Conservation (phyloP, 1,140 invertebrate genomes). For the Ridgeia piscesae region DNA sequence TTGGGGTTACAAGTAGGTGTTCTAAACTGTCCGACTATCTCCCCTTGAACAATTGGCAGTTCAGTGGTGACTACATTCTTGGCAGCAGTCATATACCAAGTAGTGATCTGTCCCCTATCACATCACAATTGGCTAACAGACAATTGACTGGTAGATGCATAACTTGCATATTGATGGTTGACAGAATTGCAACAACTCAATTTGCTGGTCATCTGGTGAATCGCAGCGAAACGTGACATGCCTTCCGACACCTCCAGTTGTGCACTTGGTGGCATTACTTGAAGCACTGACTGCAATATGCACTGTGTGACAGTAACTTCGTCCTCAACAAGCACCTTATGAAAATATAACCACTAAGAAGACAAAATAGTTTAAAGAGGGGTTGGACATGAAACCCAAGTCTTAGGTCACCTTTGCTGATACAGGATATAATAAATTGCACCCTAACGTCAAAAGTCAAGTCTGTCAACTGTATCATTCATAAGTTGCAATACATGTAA, state of each 20-base stretch:
- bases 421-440: background rate
- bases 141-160: background rate
- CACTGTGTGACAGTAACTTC: no score
- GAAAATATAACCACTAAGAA: no score
- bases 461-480: background rate
- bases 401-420: background rate
- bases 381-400: no score
- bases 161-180: background rate
- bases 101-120: background rate
- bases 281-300: no score
- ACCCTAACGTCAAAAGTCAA: background rate
- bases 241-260: background rate
- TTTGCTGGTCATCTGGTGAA: background rate
- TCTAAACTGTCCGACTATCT: no score
- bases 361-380: no score
- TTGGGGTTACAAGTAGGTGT: no score
- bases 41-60: no score
- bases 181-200: background rate
- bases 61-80: no score
- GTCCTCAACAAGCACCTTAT: no score
- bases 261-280: background rate
- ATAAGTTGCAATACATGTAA: background rate
- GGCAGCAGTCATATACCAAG: background rate
- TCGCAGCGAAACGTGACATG: background rate
- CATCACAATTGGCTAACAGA: background rate